Evolutionary conservation across 1,140 invertebrate species (phyloP).

Genomic region (Drosophila subpulchrella): DNA sequence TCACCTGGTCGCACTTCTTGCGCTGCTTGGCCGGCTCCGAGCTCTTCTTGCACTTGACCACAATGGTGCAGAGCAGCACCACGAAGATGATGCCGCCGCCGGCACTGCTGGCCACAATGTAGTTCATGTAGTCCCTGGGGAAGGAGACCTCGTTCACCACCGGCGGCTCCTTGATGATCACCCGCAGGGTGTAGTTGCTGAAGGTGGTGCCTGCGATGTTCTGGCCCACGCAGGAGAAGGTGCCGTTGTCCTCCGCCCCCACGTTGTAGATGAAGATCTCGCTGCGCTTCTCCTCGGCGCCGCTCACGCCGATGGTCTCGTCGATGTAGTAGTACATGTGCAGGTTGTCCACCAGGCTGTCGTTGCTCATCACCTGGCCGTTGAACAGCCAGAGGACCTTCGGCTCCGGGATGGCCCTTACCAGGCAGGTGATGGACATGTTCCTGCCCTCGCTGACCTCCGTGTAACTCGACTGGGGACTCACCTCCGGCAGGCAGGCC

Average conservation of each 20-base stretch:
- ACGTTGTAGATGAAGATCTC: conserved; percentile 91
- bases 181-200: conserved; percentile 91
- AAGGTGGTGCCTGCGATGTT: conserved; percentile 91
- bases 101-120: conserved; percentile 87
- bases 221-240: conserved; percentile 92
- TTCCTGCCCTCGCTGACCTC: conserved; percentile 92
- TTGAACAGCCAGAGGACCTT: conserved; percentile 93
- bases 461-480: conserved; percentile 88
- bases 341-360: conserved; percentile 87
- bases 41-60: conserved; percentile 87
- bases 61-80: conserved; percentile 87
- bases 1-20: conserved; percentile 84
- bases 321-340: conserved; percentile 89
- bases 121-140: conserved; percentile 87
- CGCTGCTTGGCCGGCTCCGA: conserved; percentile 86
- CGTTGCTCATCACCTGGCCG: conserved; percentile 90
- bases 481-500: conserved; percentile 92
- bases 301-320: conserved; percentile 87
- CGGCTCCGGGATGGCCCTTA: conserved; percentile 91
- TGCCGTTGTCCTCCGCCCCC: conserved; percentile 91
- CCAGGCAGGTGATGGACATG: conserved; percentile 91
- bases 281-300: conserved; percentile 89
- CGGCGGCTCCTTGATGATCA: conserved; percentile 90
- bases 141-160: conserved; percentile 88
- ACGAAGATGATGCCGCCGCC: conserved; percentile 87